Conservation (phyloP, 2,888 invertebrate species). For the Ceraclea dissimilis region DNA sequence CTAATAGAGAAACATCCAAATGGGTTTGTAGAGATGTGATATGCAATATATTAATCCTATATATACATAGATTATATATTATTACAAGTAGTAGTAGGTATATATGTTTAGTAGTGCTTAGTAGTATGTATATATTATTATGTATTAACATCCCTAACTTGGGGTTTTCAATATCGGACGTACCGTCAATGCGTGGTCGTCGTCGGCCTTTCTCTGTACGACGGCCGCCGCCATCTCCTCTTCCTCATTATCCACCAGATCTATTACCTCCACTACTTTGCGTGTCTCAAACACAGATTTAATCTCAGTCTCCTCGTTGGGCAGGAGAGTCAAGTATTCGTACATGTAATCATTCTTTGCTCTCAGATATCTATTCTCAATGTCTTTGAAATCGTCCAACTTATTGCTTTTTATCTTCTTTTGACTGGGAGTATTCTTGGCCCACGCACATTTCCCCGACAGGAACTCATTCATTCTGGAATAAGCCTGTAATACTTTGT, state of each 20-base stretch:
- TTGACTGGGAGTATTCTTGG: conserved; percentile 6
- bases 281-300: conserved; percentile 35
- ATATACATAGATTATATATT: too few species aligned
- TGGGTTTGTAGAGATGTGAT: too few species aligned
- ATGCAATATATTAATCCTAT: too few species aligned
- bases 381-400: conserved; percentile 33
- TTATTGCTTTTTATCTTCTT: conserved; percentile 25
- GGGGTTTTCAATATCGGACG: conserved; percentile 22
- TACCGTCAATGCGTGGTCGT: conserved; percentile 42
- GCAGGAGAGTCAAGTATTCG: conserved; percentile 41
- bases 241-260: conserved; percentile 34
- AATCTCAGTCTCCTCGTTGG: conserved; percentile 33
- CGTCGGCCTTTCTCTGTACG: conserved; percentile 34
- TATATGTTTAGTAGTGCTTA: conserved; percentile 3
- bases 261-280: conserved; percentile 33
- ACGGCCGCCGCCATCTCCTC: conserved; percentile 26
- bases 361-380: conserved; percentile 43
- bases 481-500: conserved; percentile 38
- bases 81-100: too few species aligned
- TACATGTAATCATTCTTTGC: conserved; percentile 48
- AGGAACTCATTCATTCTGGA: conserved; percentile 46
- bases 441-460: conserved; percentile 43
- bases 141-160: background rate
- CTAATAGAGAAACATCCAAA: too few species aligned
- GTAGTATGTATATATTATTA: background rate